Evolutionary conservation across 1,140 invertebrate genomes (phyloP).

Genomic region (Araneus ventricosus): DNA sequence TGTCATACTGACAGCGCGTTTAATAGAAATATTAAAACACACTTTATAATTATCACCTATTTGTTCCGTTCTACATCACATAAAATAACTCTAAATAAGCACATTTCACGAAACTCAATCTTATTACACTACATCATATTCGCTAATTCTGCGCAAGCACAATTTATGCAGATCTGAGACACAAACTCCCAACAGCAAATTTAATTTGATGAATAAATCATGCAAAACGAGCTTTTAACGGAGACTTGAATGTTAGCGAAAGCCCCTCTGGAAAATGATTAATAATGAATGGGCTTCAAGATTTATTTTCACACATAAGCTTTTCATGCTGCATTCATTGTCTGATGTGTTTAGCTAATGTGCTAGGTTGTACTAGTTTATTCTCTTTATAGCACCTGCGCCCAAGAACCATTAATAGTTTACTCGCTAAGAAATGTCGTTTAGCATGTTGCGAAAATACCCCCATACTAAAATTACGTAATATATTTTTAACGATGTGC

Average conservation of each 20-base stretch:
- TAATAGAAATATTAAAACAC: too few relatives aligned
- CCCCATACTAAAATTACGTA: too few relatives aligned
- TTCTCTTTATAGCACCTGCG: too few relatives aligned
- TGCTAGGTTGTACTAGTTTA: too few relatives aligned
- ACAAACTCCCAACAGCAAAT: neutral
- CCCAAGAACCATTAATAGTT: too few relatives aligned
- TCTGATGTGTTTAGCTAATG: too few relatives aligned
- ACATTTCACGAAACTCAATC: neutral
- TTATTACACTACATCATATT: neutral
- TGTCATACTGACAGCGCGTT: too few relatives aligned
- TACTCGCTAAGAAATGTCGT: too few relatives aligned
- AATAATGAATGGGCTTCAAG: neutral
- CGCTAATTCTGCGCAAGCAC: neutral
- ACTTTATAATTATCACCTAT: neutral
- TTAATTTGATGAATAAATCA: slow-evolving; percentile 5
- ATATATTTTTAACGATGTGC: too few relatives aligned
- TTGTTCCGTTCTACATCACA: neutral
- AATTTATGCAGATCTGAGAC: neutral
- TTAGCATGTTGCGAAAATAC: too few relatives aligned
- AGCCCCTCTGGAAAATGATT: neutral
- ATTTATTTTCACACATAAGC: neutral
- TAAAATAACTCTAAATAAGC: neutral
- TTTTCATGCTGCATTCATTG: neutral
- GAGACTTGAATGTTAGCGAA: neutral
- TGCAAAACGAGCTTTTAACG: slow-evolving; percentile 11